These are phyloP conservation scores for Dromococcyx pavoninus DNA, from an alignment of 2,797 vertebrate genomes.

Conservation along the genomic window DNA sequence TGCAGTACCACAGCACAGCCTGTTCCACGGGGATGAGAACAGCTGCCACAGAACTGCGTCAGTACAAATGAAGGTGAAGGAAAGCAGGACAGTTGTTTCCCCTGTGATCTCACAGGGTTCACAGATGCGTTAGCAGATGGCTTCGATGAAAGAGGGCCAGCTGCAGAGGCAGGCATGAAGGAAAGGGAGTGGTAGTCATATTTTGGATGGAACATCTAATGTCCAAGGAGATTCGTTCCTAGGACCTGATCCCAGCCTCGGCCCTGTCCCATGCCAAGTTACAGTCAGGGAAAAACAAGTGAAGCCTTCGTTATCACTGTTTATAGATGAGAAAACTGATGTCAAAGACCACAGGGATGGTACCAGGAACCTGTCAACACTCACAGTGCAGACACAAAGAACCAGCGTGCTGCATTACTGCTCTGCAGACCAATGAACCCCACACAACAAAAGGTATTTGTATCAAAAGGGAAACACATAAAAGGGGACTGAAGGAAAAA, in stretches of 20 bases:
- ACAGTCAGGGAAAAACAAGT: background rate
- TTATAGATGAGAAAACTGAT: background rate
- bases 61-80: conserved; percentile 63
- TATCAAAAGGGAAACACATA: background rate
- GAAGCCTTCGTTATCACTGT: background rate
- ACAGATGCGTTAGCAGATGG: conserved; percentile 62
- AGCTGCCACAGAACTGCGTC: conserved; percentile 48
- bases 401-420: rapidly evolving
- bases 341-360: background rate
- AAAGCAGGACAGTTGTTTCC: conserved; percentile 64
- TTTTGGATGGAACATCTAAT: background rate
- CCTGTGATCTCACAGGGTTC: conserved; percentile 32
- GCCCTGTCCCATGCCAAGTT: background rate
- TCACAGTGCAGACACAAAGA: background rate
- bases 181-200: background rate
- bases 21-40: background rate
- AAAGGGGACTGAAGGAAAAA: background rate
- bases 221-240: background rate
- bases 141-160: conserved; percentile 40
- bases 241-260: background rate
- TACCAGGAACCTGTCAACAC: background rate
- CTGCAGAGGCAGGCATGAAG: conserved; percentile 22
- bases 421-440: background rate
- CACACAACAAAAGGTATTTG: background rate
- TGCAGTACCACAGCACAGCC: conserved; percentile 1